Conservation (phyloP, 1,140 invertebrate species). For the Gryllus bimaculatus region DNA sequence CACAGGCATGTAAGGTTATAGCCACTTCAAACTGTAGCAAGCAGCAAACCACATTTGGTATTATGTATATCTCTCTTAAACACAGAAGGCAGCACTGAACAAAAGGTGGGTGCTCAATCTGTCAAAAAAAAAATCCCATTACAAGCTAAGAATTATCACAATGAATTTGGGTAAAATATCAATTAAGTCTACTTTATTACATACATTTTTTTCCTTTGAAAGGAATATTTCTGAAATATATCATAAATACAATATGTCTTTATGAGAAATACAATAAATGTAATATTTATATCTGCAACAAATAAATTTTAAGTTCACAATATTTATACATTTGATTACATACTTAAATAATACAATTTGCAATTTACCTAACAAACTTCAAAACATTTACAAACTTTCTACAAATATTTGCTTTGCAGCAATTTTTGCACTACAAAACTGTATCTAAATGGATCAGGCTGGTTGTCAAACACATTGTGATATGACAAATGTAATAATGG, state of each 20-base stretch:
- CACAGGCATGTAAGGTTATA: neutral
- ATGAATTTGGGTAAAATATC: neutral
- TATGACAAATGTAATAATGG: too few relatives aligned
- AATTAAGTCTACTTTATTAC: neutral
- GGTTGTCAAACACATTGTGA: neutral
- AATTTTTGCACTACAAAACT: neutral
- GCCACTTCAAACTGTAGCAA: neutral
- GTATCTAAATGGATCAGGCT: neutral
- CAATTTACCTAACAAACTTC: neutral
- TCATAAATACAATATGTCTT: neutral
- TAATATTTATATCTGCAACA: neutral
- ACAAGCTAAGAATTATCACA: neutral
- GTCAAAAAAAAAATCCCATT: neutral
- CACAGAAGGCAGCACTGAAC: neutral
- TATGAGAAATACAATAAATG: neutral
- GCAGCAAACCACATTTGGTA: neutral
- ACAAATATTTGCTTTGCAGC: neutral
- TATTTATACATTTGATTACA: neutral
- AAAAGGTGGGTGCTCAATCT: neutral
- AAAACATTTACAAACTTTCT: neutral
- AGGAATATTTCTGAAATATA: neutral
- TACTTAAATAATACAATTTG: conserved; percentile 2
- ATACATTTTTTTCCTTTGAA: neutral
- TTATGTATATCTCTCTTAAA: neutral
- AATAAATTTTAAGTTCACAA: neutral